phyloP scores from a whole-genome alignment of 2,888 invertebrate genomes.

The Lochmaea capreae region DNA sequence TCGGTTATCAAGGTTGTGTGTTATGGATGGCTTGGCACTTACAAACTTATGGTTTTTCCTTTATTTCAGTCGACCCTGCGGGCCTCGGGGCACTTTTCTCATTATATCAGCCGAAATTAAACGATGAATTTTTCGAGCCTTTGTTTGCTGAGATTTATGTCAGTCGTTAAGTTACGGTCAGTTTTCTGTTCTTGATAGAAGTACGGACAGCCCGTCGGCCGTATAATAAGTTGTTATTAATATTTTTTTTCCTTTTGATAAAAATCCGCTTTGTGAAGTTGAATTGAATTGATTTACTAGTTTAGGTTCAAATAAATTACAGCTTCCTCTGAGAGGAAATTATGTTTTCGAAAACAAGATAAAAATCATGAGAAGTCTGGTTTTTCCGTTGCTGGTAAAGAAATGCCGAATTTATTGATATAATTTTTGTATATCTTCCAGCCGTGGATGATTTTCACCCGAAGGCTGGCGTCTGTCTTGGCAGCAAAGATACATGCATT shows the following conservation, averaged over 20 bases:
- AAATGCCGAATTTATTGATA: neutral
- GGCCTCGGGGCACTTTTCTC: slow-evolving; percentile 29
- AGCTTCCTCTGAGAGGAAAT: neutral
- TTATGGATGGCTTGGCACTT: slow-evolving; percentile 49
- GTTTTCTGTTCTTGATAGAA: slow-evolving; percentile 28
- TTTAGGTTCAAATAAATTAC: neutral
- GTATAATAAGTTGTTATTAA: slow-evolving; percentile 27
- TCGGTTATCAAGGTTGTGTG: slow-evolving; percentile 30
- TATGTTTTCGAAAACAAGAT: neutral
- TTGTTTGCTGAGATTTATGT: slow-evolving; percentile 41
- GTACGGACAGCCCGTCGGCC: slow-evolving; percentile 14
- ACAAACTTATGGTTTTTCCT: slow-evolving; percentile 36
- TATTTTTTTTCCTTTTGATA: slow-evolving; percentile 22
- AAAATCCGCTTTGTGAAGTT: slow-evolving; percentile 25
- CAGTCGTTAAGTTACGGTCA: slow-evolving; percentile 34
- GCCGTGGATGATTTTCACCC: no score
- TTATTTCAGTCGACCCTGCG: slow-evolving; percentile 42
- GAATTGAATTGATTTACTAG: slow-evolving; percentile 16
- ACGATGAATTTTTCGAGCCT: slow-evolving; percentile 40
- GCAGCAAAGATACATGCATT: no score
- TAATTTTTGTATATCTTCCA: no score
- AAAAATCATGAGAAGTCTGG: no score
- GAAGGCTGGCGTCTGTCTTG: no score
- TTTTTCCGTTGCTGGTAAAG: neutral
- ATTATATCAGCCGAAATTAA: slow-evolving; percentile 37